Base-by-base conservation (phyloP, 1,140 invertebrate species). In the Elymnias hypermnestra region DNA sequence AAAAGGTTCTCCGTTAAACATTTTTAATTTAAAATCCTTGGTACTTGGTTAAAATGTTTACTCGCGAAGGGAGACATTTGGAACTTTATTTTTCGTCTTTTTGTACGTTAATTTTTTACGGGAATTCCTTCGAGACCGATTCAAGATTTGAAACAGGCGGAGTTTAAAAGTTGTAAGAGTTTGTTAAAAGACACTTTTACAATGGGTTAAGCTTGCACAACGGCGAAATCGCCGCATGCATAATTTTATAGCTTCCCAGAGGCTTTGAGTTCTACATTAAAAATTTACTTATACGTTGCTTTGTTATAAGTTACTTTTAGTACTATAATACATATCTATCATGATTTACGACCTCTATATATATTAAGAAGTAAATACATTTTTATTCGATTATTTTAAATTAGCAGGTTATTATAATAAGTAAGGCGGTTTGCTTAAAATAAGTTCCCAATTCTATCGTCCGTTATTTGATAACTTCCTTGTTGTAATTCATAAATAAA, bases 111-210 rank as follows among this genome's bases (percentile, higher is more conserved):
- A 83, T 81, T 84, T 84, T 83, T 84, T 71, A 74, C 59, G 53
- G 59, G 40, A 41, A 60, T 53, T 46, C 77, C 62, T 76, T 17
- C 13, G 77, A 74, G 81, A 74, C 68, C 67, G 63, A 72, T 79
- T 67, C 66, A 57, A 58, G 73, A 78, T 78, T 76, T 71, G 69
- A 71, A 73, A 69, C 59, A 67, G 63, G 57, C 53, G 51, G 62
- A 74, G 53, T 78, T 82, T 71, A 49, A 70, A 74, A 82, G 58
- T 77, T 79, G 49, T 61, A 53, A 57, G 66, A 78, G 72, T 83
- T 83, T 71, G 72, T 75, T 74, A 83, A 82, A 74, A 74, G 71
- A 73, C 71, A 69, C 66, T 73, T 70, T 83, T 69, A 82, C 81
- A 82, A 82, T 84, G 77, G 76, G 74, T 82, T 82, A 75, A 31